phyloP scores from a whole-genome alignment of 2,113 vertebrate genomes.

The Python bivittatus region DNA sequence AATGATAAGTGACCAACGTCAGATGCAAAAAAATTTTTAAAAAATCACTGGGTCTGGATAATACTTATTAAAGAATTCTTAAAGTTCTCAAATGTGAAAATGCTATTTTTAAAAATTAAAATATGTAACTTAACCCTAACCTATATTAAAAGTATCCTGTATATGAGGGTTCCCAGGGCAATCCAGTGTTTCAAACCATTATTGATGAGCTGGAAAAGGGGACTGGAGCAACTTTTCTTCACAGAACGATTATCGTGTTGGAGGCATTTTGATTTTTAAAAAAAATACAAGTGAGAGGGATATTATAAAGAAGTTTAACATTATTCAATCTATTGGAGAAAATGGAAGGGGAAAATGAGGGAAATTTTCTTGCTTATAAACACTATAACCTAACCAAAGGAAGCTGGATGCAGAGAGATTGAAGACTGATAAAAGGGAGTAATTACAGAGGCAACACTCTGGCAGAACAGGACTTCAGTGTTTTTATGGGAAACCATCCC shows the following conservation, averaged over 20 bases:
- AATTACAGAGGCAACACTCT: background rate
- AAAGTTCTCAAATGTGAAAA: background rate
- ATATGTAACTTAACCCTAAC: background rate
- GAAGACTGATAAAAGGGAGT: background rate
- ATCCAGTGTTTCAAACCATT: background rate
- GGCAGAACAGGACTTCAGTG: background rate
- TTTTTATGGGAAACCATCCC: background rate
- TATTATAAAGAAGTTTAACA: background rate
- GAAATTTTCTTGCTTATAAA: background rate
- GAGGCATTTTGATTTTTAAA: background rate
- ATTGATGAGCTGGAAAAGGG: background rate
- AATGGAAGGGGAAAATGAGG: background rate
- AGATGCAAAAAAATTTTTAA: too few relatives aligned
- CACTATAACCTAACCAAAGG: background rate
- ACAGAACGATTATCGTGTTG: background rate
- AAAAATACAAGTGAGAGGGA: background rate
- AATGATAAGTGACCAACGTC: background rate
- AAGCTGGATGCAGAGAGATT: background rate
- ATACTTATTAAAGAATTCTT: background rate
- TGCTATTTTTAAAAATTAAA: background rate
- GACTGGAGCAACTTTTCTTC: background rate
- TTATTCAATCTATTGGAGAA: background rate
- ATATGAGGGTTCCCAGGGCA: background rate
- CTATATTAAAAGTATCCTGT: background rate
- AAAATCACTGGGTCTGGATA: background rate